phyloP scores from a whole-genome alignment of 2,888 invertebrate species.

The Drosophila mimetica region DNA sequence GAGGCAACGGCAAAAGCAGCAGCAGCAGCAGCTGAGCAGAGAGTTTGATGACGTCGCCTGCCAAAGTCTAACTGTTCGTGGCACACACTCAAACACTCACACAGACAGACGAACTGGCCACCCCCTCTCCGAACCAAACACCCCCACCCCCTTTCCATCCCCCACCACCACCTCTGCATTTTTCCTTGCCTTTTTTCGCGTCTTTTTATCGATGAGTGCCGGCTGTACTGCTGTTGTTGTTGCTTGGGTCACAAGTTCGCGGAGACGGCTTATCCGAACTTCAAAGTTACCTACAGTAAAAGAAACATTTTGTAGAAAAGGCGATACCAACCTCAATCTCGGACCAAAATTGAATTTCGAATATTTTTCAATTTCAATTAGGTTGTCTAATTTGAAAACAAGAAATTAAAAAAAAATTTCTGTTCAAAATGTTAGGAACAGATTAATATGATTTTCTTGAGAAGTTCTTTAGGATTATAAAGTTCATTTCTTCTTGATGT shows the following conservation, averaged over 20 bases:
- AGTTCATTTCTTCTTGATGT: too few relatives aligned
- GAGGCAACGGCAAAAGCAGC: conserved; percentile 32
- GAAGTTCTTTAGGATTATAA: too few relatives aligned
- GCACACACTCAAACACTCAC: conserved; percentile 3
- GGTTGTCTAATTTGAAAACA: too few relatives aligned
- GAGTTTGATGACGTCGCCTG: conserved; percentile 72
- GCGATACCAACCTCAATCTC: too few relatives aligned
- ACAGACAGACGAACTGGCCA: conserved; percentile 4
- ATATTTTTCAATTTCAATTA: not conserved
- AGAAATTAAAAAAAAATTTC: too few relatives aligned
- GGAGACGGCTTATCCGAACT: conserved; percentile 47
- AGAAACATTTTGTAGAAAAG: too few relatives aligned
- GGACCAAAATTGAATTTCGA: too few relatives aligned
- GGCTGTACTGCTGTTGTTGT: conserved; percentile 25
- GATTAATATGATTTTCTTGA: too few relatives aligned
- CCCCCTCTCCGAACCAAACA: not conserved
- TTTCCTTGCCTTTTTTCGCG: conserved; percentile 59
- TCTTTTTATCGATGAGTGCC: conserved; percentile 56
- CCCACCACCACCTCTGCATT: conserved; percentile 23
- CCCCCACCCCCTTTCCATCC: not conserved
- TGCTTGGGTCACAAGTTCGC: conserved; percentile 74
- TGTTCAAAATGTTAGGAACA: too few relatives aligned
- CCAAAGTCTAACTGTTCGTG: conserved; percentile 67
- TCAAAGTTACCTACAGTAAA: conserved; percentile 42
- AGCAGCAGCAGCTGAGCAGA: conserved; percentile 35